Evolutionary conservation across 2,888 invertebrate species (phyloP), one percentile per base, ranked within the genome.

Genomic region (Sicus ferrugineus): DNA sequence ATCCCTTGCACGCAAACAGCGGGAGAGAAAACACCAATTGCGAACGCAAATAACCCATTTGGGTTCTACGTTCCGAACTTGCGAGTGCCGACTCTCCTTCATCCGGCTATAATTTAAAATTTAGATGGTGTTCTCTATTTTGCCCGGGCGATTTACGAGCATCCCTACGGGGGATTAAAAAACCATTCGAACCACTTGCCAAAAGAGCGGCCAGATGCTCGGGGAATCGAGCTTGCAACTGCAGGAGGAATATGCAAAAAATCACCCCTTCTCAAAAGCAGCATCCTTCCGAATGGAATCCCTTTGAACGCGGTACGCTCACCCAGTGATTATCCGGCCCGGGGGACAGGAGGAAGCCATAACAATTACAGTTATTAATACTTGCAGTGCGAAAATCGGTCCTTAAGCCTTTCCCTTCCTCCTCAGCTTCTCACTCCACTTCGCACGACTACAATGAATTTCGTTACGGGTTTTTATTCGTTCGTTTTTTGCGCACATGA

Each of bases 281-380:
- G 7, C 23, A 21, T 9, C 2, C 50, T 4, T 3, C 50, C 16
- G 14, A 21, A n/a, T 4, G 46, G 46, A n/a, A n/a, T 6, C n/a
- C 46, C n/a, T n/a, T n/a, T 34, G 34, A 14, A 14, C 14, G 14
- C 34, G 14, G n/a, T 34, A 2, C 2, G 9, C n/a, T 14, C n/a
- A 31, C 58, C 46, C 46, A 28, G 46, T 16, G 28, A 46, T 46
- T 62, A 42, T 62, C 14, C 61, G 2, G 14, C 2, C 23, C n/a
- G 16, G 26, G 34, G n/a, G 11, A n/a, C n/a, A n/a, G n/a, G 19
- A 58, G 30, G 42, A 56, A 54, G 19, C 34, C 65, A 54, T 52
- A 66, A 42, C 58, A 67, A 67, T 67, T 58, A 58, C 46, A 56
- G 46, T 42, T 67, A 67, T 67, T 67, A 67, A 58, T 67, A 58